Percentiles rank a stretch among this genome's conserved stretches.
Conservation (phyloP, 2,888 invertebrate species). For the Carterocephalus palaemon region DNA sequence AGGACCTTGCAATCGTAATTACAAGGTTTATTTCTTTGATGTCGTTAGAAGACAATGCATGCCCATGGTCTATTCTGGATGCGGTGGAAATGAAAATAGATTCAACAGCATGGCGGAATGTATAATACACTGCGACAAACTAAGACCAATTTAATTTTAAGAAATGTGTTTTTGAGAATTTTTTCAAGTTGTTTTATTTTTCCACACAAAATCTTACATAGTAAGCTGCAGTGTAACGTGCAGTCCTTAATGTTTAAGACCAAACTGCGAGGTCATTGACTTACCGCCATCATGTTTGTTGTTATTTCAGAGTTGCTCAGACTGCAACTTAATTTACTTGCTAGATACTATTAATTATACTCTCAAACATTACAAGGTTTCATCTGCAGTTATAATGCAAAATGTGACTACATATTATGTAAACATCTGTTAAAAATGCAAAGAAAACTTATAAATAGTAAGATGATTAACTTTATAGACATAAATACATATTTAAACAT, state of each 20-base stretch:
- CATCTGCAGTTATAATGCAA: too few relatives aligned
- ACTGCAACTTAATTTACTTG: too few relatives aligned
- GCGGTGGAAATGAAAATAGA: constrained; percentile 68
- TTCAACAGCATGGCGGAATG: constrained; percentile 48
- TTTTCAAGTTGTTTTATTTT: background rate
- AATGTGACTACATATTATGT: too few relatives aligned
- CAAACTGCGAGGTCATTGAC: background rate
- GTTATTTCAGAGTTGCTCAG: background rate
- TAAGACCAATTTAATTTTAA: constrained; percentile 36
- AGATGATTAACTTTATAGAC: too few relatives aligned
- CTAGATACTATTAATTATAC: too few relatives aligned
- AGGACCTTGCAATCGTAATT: constrained; percentile 54
- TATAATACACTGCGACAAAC: constrained; percentile 47
- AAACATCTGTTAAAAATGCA: too few relatives aligned
- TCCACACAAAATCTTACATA: background rate
- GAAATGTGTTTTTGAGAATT: background rate
- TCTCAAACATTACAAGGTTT: too few relatives aligned
- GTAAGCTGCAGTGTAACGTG: too few relatives aligned
- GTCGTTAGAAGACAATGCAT: constrained; percentile 56
- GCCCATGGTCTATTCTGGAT: constrained; percentile 69
- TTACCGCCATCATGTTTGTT: background rate
- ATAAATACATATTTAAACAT: too few relatives aligned
- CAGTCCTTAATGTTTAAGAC: background rate
- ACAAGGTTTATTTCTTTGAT: constrained; percentile 61
- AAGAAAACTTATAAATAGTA: too few relatives aligned